Base-by-base conservation (phyloP, 1,140 invertebrate genomes). In the Hycleus cichorii region DNA sequence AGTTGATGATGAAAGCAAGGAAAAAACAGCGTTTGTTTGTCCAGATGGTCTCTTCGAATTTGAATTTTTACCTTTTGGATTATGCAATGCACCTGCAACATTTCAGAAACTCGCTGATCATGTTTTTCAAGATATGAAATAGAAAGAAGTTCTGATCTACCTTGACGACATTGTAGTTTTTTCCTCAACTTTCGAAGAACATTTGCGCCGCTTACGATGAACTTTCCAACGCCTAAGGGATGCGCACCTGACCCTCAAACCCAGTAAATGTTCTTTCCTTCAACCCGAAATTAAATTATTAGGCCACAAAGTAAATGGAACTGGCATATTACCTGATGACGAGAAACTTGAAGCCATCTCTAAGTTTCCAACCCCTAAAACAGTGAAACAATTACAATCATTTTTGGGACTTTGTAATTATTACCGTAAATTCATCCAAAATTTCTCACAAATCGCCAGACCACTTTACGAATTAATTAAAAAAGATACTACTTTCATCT, bases 51-150 rank as follows among this genome's bases (percentile, higher is more conserved):
- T 46, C 1, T 55, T 12, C n/a, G 18, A 55, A n/a, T 60, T 49
- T 32, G 3, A 43, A 7, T 10, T n/a, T 2, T 52, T 66, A 7
- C 63, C 61, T 8, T 68, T 68, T 39, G 63, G 64, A 2, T 43
- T 68, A 2, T 64, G 63, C 39, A 65, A 57, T 49, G 60, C 61
- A 3, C 63, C 61, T 1, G 12, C 61, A 4, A 50, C 60, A 12
- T 64, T 69, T 38, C 58, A 64, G 42, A 43, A 26, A 9, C 12
- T 56, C 9, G 39, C 38, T 1, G 47, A 60, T 46, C n/a, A 2
- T 24, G 40, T 60, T 10, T 50, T 60, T 39, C 9, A 49, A 18
- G 58, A 38, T 3, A 38, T 60, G 12, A 60, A 43, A 39, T 60
- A 52, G 58, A 56, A 43, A 46, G 24, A 38, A 5, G 9, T 55